phyloP scores from a whole-genome alignment of 2,888 invertebrate genomes.

The Scelioninae gen. 1 region DNA sequence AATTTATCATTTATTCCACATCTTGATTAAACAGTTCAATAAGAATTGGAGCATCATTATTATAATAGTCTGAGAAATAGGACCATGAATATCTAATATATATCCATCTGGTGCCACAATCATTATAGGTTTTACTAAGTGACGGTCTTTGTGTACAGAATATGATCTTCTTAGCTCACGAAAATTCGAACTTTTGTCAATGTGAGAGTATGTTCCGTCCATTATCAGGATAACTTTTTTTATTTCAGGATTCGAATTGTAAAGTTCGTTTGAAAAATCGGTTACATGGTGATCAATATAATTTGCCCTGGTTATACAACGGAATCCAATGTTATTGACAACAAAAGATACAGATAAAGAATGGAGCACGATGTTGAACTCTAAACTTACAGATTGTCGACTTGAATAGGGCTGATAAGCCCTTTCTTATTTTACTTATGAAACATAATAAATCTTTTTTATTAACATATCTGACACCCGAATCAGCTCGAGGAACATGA shows the following conservation, averaged over 20 bases:
- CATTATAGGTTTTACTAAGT: conserved; percentile 10
- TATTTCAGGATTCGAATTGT: conserved; percentile 27
- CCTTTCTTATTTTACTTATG: conserved; percentile 45
- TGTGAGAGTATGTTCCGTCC: conserved; percentile 20
- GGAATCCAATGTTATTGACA: conserved; percentile 11
- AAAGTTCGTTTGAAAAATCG: conserved; percentile 29
- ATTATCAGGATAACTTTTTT: conserved; percentile 7
- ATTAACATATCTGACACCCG: conserved; percentile 19
- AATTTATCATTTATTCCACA: not conserved
- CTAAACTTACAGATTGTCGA: conserved; percentile 10
- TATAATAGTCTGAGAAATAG: conserved; percentile 2
- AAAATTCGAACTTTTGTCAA: conserved; percentile 33
- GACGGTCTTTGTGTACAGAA: conserved; percentile 7
- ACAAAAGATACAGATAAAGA: conserved; percentile 17
- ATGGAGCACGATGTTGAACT: not conserved
- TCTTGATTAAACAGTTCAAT: not conserved
- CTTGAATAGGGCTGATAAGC: not conserved
- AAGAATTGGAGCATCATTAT: conserved; percentile 5
- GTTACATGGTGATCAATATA: conserved; percentile 23
- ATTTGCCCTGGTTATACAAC: conserved; percentile 4
- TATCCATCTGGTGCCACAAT: conserved; percentile 25
- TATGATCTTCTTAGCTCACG: conserved; percentile 12
- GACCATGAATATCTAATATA: conserved; percentile 27
- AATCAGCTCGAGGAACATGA: conserved; percentile 31
- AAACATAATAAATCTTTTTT: conserved; percentile 30